A percentile compares a stretch with the other conserved stretches of the same genome.
phyloP scores from a whole-genome alignment of 2,113 vertebrate species.

The Macaca mulatta region DNA sequence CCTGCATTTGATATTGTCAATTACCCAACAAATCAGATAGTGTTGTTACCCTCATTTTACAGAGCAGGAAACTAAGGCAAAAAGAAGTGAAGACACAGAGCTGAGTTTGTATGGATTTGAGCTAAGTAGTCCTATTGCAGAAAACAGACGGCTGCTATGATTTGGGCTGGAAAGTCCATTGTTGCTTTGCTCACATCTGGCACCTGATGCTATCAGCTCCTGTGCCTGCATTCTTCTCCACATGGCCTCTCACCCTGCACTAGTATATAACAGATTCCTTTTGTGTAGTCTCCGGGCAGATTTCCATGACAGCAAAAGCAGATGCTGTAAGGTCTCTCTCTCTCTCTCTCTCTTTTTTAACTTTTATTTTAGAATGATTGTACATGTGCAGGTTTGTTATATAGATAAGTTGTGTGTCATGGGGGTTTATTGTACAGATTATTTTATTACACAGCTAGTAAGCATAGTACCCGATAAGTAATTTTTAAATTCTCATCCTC shows the following conservation, averaged over 20 bases:
- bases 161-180: too few relatives aligned
- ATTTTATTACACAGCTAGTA: too few relatives aligned
- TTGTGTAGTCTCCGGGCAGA: neutral
- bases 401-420: too few relatives aligned
- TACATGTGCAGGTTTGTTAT: too few relatives aligned
- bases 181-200: neutral
- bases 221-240: neutral
- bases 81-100: neutral
- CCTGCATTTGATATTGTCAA: neutral
- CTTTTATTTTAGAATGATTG: too few relatives aligned
- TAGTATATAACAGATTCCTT: neutral
- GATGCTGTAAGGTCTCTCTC: neutral
- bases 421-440: too few relatives aligned
- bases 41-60: neutral
- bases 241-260: accelerated
- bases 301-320: neutral
- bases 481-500: too few relatives aligned
- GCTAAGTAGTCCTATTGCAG: too few relatives aligned
- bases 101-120: neutral
- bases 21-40: neutral
- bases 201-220: neutral
- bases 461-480: too few relatives aligned
- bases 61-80: neutral
- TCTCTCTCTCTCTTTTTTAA: neutral
- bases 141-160: neutral